Evolutionary conservation across 2,797 vertebrate genomes (phyloP).

Genomic region (Acrocephalus scirpaceus): DNA sequence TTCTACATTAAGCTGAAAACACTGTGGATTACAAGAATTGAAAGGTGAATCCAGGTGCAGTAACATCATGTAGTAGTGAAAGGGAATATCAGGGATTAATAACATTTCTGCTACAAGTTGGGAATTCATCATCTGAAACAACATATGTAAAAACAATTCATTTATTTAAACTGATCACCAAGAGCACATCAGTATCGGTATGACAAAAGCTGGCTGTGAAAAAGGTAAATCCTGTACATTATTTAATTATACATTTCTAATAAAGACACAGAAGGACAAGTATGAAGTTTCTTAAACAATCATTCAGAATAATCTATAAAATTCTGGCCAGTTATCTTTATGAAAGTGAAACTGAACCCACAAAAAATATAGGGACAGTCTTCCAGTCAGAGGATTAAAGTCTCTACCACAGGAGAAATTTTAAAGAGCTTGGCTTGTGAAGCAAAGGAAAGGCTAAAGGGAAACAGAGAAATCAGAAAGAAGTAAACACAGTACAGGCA

Average conservation of each 20-base stretch:
- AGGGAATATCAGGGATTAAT: background rate
- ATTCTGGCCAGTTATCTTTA: background rate
- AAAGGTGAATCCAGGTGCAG: background rate
- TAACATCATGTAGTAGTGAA: background rate
- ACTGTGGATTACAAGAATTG: background rate
- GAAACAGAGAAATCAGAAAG: background rate
- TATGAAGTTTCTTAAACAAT: background rate
- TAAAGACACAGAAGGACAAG: background rate
- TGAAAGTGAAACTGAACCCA: background rate
- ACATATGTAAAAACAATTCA: background rate
- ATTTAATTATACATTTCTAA: background rate
- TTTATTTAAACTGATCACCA: background rate
- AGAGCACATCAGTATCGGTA: background rate
- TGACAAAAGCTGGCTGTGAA: background rate
- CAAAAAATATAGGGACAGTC: background rate
- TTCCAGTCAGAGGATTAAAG: background rate
- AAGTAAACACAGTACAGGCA: background rate
- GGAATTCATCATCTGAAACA: background rate
- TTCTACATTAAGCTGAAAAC: background rate
- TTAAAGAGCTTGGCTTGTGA: background rate
- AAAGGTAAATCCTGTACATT: background rate
- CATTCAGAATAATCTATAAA: background rate
- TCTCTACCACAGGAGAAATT: background rate
- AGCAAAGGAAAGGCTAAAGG: background rate
- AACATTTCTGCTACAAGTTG: background rate